Evolutionary conservation across 2,888 invertebrate species (phyloP), one percentile per base, ranked within the genome.

Genomic region (Tetrapedia diversipes): DNA sequence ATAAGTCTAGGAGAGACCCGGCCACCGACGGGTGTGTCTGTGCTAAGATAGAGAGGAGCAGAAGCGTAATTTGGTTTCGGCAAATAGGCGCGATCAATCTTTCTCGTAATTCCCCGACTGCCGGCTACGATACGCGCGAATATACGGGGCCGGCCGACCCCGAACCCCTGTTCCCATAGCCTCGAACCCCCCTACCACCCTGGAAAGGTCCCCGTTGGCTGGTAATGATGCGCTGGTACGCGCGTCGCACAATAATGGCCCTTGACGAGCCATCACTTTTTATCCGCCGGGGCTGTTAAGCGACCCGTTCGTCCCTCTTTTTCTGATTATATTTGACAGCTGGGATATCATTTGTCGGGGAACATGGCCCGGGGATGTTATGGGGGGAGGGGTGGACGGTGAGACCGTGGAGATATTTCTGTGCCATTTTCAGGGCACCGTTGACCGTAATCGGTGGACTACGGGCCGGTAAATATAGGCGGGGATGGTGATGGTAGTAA

Each of bases 81-180:
- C 84, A 83, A 84, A 84, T 84, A 84, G 82, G 76, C 72, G 60
- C 84, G 79, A 84, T 84, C 84, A 81, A 84, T 84, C 84, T 84
- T 81, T 79, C 78, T 70, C 60, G 77, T 84, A 84, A 84, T 84
- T 72, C 78, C 81, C 56, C 37, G 73, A 67, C 59, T 51, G 63
- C 78, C 39, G 51, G 59, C 66, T 79, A 81, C 82, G 84, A 82
- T 84, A 82, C 77, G 76, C 81, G 77, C 74, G 64, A 73, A 81
- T 82, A 77, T 82, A 84, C 71, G 74, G n/a, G n/a, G 65, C 64
- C 72, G 56, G 29, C 53, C 41, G 37, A 24, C 37, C 60, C 54
- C 61, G 41, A 53, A n/a, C n/a, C n/a, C 39, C 41, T 49, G 47
- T 49, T 39, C 43, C 32, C 37, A 37, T 8, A 32, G 19, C 27